A percentile compares a stretch with the other conserved stretches of the same genome.
These are phyloP conservation scores for Lindbergichthys nudifrons DNA, from an alignment of 2,797 vertebrate genomes.

Conservation along the genomic window DNA sequence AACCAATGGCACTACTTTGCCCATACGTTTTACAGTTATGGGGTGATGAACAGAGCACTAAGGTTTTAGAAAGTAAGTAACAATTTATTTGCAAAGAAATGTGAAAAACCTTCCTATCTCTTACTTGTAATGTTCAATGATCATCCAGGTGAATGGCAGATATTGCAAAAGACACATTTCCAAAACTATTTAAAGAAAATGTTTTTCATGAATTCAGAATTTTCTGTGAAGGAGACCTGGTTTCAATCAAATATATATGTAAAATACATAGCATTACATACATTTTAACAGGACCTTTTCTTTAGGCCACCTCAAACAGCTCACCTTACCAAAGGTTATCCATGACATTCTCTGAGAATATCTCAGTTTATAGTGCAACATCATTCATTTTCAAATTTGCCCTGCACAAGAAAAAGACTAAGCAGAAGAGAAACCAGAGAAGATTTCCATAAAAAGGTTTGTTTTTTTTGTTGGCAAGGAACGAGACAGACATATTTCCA, in stretches of 20 bases:
- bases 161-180: constrained; percentile 22
- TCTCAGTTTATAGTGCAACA: constrained; percentile 79
- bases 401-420: constrained; percentile 53
- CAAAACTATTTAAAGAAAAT: not conserved
- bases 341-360: constrained; percentile 76
- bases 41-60: constrained; percentile 49
- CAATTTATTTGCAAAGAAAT: constrained; percentile 58
- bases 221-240: constrained; percentile 26
- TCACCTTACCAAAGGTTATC: constrained; percentile 52
- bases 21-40: constrained; percentile 56
- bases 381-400: constrained; percentile 60
- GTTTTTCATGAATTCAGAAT: constrained; percentile 14
- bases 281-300: constrained; percentile 42
- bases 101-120: constrained; percentile 33
- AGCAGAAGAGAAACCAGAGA: constrained; percentile 28
- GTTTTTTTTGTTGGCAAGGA: constrained; percentile 7
- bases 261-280: constrained; percentile 52
- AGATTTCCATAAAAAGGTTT: constrained; percentile 11
- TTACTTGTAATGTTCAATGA: constrained; percentile 33
- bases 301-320: constrained; percentile 50
- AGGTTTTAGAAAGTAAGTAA: constrained; percentile 42
- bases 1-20: constrained; percentile 33
- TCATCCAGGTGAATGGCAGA: constrained; percentile 27
- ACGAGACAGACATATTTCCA: constrained; percentile 19
- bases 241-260: constrained; percentile 39